phyloP scores from a whole-genome alignment of 2,113 vertebrate genomes.

The Antennarius striatus region DNA sequence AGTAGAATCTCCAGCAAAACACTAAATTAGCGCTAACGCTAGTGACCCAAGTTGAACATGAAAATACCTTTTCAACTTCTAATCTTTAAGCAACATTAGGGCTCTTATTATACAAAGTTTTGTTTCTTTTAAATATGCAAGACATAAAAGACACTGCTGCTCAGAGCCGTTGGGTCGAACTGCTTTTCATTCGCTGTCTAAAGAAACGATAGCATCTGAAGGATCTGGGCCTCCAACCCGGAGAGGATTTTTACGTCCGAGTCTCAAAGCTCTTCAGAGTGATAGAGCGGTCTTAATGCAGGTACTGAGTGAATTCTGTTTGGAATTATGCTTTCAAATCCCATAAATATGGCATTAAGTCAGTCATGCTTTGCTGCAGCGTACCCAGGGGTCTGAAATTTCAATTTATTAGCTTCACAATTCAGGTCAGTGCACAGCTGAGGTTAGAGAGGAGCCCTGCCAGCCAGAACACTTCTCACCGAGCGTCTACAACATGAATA shows the following conservation, averaged over 20 bases:
- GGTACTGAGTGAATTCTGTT: conserved; percentile 3
- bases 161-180: too few species aligned
- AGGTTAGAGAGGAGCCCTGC: conserved; percentile 19
- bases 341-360: conserved; percentile 51
- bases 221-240: too few species aligned
- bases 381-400: conserved; percentile 36
- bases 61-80: too few species aligned
- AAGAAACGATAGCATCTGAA: too few species aligned
- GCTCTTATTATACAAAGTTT: too few species aligned
- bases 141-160: too few species aligned
- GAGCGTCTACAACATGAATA: conserved; percentile 2
- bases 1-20: too few species aligned
- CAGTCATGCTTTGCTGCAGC: conserved; percentile 26
- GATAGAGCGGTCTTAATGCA: background rate
- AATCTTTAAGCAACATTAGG: too few species aligned
- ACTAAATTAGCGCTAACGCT: too few species aligned
- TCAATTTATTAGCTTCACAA: conserved; percentile 50
- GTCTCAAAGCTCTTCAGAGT: background rate
- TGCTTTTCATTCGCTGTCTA: too few species aligned
- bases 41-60: too few species aligned
- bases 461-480: conserved; percentile 18
- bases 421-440: conserved; percentile 29
- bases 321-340: conserved; percentile 23
- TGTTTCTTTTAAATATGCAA: too few species aligned
- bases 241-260: conserved; percentile 2